Conservation (phyloP, 2,113 vertebrate species). For the Pycnonotus jocosus region DNA sequence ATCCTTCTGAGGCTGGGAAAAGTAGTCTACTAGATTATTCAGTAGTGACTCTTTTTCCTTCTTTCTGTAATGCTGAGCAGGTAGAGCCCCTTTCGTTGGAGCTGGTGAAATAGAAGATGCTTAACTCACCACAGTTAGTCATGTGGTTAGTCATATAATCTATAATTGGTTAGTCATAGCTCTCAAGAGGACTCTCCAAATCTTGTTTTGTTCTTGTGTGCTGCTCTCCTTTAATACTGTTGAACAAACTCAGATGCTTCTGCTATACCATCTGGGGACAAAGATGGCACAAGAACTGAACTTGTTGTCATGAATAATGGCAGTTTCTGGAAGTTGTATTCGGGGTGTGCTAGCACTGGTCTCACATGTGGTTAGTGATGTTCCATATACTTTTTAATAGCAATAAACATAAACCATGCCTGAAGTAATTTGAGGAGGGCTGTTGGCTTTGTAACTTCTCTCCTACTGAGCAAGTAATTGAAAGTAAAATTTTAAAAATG, state of each 20-base stretch:
- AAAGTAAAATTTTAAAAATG: not conserved
- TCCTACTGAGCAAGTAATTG: not conserved
- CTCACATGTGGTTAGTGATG: not conserved
- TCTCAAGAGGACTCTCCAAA: not conserved
- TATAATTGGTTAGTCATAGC: not conserved
- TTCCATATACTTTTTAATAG: not conserved
- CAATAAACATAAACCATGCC: not conserved
- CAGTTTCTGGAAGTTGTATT: not conserved
- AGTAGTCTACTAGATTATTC: not conserved
- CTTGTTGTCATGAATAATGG: not conserved
- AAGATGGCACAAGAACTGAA: not conserved
- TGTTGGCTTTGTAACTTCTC: not conserved
- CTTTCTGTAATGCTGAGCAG: not conserved
- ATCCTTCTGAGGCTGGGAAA: not conserved
- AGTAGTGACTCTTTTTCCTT: not conserved
- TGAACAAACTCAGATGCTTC: not conserved
- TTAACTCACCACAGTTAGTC: not conserved
- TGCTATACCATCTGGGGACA: fast-evolving
- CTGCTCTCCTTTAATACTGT: not conserved
- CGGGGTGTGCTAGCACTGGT: not conserved
- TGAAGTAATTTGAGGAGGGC: not conserved
- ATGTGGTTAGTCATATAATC: not conserved
- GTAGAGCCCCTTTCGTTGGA: not conserved
- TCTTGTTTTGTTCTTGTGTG: not conserved
- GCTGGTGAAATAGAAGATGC: not conserved